A percentile compares a stretch with the other conserved stretches of the same genome.
phyloP scores from a whole-genome alignment of 2,113 vertebrate genomes.

The Pipra filicauda region DNA sequence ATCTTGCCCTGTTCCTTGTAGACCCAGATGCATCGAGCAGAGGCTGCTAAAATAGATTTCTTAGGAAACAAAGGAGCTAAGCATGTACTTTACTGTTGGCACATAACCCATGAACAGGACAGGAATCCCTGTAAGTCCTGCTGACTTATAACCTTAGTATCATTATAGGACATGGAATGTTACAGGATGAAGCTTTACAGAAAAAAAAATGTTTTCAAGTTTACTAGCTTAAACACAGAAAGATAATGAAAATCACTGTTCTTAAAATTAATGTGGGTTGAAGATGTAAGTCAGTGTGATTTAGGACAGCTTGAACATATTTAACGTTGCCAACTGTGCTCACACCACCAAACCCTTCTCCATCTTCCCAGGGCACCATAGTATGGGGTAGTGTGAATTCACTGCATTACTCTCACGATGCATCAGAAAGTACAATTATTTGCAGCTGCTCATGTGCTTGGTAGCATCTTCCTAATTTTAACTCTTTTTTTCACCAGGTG shows the following conservation, averaged over 20 bases:
- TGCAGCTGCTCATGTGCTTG: background rate
- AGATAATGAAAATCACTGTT: background rate
- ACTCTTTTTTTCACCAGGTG: background rate
- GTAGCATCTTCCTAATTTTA: background rate
- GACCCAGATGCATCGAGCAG: background rate
- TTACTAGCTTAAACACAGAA: background rate
- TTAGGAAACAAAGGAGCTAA: background rate
- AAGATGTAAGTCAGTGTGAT: background rate
- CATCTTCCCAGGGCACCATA: background rate
- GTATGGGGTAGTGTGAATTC: background rate
- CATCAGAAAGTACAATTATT: background rate
- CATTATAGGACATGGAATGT: background rate
- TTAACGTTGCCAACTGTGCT: background rate
- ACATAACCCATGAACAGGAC: background rate
- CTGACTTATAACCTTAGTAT: background rate
- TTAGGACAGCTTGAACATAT: background rate
- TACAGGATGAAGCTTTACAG: background rate
- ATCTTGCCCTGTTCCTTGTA: background rate
- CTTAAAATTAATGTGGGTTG: background rate
- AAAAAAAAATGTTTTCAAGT: background rate
- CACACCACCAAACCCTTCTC: background rate
- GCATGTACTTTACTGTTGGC: background rate
- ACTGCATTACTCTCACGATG: background rate
- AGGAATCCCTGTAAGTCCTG: background rate
- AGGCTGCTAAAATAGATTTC: background rate